Evolutionary conservation across 1,140 invertebrate genomes (phyloP), one percentile per base, ranked within the genome.

Genomic region (Maniola jurtina): DNA sequence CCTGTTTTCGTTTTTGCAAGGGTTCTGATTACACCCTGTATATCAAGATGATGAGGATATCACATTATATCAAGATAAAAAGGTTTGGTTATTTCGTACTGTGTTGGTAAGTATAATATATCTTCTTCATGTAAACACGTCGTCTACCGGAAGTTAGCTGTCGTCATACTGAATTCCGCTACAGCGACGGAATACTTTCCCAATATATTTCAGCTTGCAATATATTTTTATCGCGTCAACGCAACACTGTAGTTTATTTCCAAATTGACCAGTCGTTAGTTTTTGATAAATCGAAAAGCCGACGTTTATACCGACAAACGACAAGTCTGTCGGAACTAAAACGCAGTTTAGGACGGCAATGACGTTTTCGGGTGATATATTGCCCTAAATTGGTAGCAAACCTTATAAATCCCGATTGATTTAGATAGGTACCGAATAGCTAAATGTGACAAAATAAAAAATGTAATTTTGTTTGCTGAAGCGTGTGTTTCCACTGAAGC

Each of bases 251-350:
- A 55, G 35, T 55, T 55, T 34, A 55, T 33, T 25, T 25, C 8
- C 48, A 52, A 48, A 25, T 55, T 13, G 14, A 34, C 15, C 13
- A 55, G 25, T 55, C 52, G 52, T 34, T 55, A 55, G 52, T 55
- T 16, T 45, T 55, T 55, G 52, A 55, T 34, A 34, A 34, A 55
- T 34, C 25, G 11, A 6, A 55, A 34, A 55, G 52, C 52, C 52
- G 52, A 55, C 52, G 25, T 55, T 55, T 34, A 55, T 55, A 11
- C 16, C 52, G 52, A 34, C 52, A 55, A 55, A 55, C 52, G 52
- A 55, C 52, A 55, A 55, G 33, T 25, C 48, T 50, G 48, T 55
- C 52, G 52, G 52, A 55, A 55, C 52, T 55, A 34, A 55, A 55
- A 55, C 52, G 52, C 33, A 35, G 52, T 55, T 55, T 55, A 55